These are phyloP conservation scores for Xyrichtys novacula DNA, from an alignment of 2,797 vertebrate genomes.

Conservation along the genomic window DNA sequence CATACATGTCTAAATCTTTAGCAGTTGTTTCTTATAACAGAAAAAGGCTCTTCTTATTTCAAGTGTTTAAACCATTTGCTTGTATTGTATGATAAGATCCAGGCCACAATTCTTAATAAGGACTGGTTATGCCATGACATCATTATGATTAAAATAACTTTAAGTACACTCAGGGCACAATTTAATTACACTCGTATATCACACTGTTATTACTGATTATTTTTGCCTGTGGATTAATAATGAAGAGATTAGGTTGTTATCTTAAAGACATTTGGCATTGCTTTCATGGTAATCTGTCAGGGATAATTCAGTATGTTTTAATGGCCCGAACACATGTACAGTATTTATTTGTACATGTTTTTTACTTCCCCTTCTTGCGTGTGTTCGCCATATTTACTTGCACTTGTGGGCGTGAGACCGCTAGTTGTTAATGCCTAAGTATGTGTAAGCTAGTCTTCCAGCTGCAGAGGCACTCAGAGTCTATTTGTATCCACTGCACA, in stretches of 20 bases:
- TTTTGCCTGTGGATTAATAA: too few species aligned
- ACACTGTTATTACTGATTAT: too few species aligned
- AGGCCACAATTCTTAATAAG: not conserved
- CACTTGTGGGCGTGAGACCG: conserved; percentile 13
- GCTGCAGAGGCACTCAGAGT: conserved; percentile 39
- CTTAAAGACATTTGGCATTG: not conserved
- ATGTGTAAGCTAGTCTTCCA: conserved; percentile 34
- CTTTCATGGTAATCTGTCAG: not conserved
- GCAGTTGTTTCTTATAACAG: too few species aligned
- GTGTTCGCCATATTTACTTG: conserved; percentile 8
- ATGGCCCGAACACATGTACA: not conserved
- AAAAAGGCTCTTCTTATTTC: conserved; percentile 25
- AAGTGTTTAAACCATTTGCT: not conserved
- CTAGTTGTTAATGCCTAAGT: conserved; percentile 26
- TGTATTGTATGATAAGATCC: not conserved
- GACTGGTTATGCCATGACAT: too few species aligned
- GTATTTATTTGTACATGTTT: not conserved
- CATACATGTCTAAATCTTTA: too few species aligned
- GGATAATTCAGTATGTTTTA: not conserved
- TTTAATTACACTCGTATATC: too few species aligned
- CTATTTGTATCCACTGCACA: conserved; percentile 51
- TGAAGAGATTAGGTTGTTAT: too few species aligned
- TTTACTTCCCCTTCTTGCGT: conserved; percentile 9
- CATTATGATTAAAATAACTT: too few species aligned
- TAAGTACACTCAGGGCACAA: too few species aligned